Conservation (phyloP, 2,113 vertebrate genomes). For the Trachemys scripta region DNA sequence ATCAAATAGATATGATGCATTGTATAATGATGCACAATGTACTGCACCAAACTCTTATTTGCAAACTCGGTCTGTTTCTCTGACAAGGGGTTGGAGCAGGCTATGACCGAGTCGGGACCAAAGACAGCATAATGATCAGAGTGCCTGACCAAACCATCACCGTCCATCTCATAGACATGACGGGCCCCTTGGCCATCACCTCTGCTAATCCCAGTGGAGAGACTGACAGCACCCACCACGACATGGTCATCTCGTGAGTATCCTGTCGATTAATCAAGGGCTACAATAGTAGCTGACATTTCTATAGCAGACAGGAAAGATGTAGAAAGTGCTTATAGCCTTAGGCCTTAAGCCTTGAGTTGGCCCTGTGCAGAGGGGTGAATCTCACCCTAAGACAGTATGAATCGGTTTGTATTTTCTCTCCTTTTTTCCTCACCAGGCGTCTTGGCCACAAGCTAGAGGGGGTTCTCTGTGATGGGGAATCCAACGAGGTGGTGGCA, state of each 20-base stretch:
- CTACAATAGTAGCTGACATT: background rate
- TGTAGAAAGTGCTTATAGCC: accelerated
- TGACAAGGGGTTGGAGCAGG: slow-evolving; percentile 86
- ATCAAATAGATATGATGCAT: background rate
- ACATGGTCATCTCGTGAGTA: slow-evolving; percentile 90
- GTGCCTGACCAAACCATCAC: slow-evolving; percentile 90
- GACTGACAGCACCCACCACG: slow-evolving; percentile 89
- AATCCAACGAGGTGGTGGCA: slow-evolving; percentile 88
- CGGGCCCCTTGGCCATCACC: slow-evolving; percentile 89
- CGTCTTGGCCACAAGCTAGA: slow-evolving; percentile 90
- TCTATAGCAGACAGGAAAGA: accelerated
- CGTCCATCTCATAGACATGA: slow-evolving; percentile 87
- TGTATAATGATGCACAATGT: accelerated
- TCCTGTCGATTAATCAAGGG: background rate
- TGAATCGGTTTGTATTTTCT: accelerated
- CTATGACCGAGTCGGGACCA: slow-evolving; percentile 89
- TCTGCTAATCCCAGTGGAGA: slow-evolving; percentile 93
- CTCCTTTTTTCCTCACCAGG: slow-evolving; percentile 61
- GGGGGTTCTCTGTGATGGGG: slow-evolving; percentile 90
- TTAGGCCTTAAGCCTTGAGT: accelerated
- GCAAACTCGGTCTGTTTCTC: background rate
- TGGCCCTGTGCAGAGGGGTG: accelerated
- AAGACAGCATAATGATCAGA: slow-evolving; percentile 92
- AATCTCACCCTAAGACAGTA: accelerated
- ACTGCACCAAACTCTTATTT: background rate